Percentiles rank a stretch among this genome's conserved stretches.
Evolutionary conservation across 2,113 vertebrate genomes (phyloP).

Genomic region (Dryoscopus gambensis): DNA sequence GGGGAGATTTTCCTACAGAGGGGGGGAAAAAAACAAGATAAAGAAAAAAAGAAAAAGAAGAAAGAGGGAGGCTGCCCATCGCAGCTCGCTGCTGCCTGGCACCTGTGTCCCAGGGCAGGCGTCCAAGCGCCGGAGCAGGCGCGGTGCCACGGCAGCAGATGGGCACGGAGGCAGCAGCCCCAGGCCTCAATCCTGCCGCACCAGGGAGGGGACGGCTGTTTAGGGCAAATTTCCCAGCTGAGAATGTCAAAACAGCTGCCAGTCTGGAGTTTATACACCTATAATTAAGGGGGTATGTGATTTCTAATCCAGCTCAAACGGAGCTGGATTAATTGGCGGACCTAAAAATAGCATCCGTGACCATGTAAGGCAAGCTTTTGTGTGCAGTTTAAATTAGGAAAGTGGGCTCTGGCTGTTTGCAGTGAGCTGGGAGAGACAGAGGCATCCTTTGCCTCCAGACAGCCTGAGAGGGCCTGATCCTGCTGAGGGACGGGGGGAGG

Average conservation of each 20-base stretch:
- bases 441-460: background rate
- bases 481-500: background rate
- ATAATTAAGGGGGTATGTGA: constrained; percentile 67
- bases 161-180: constrained; percentile 29
- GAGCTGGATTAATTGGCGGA: constrained; percentile 65
- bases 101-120: constrained; percentile 61
- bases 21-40: fast-evolving
- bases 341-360: constrained; percentile 56
- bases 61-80: background rate
- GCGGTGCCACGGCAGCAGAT: constrained; percentile 49
- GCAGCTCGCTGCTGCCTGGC: constrained; percentile 26
- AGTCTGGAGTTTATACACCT: constrained; percentile 63
- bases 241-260: constrained; percentile 69
- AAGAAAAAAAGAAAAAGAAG: background rate
- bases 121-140: constrained; percentile 35
- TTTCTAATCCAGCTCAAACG: constrained; percentile 66
- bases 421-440: background rate
- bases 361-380: constrained; percentile 63
- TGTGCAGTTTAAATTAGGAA: constrained; percentile 27
- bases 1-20: background rate
- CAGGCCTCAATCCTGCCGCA: background rate
- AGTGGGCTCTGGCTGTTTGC: background rate
- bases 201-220: constrained; percentile 12
- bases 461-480: background rate
- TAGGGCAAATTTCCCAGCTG: constrained; percentile 63